Evolutionary conservation across 1,140 invertebrate genomes (phyloP), one percentile per base, ranked within the genome.

Genomic region (Drosophila erecta): DNA sequence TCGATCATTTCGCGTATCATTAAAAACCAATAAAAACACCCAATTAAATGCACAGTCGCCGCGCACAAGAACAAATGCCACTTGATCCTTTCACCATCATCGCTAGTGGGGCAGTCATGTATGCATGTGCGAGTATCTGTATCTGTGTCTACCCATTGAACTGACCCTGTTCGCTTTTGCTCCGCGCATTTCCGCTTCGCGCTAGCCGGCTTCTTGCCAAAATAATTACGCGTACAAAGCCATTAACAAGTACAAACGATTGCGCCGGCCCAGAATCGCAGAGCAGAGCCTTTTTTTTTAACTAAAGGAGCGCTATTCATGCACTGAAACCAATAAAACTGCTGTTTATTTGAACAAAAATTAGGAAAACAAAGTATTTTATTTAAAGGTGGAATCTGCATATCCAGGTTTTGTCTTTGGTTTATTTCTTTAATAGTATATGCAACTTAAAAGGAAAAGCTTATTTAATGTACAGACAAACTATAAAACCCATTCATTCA

Each of bases 1-100:
- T 89, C 84, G 84, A 89, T 89, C 84, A 89, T 89, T 89, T 89
- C 84, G 79, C 85, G 84, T 89, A 89, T 89, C 84, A 89, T 89
- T 89, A 89, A 89, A 89, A 89, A 81, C 85, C 84, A 89, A 89
- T 89, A 89, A 89, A 89, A 89, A 89, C 84, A 89, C 84, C 84
- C 84, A 89, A 89, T 89, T 89, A 89, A 89, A 89, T 89, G 81
- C 70, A 84, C 69, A 79, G 81, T 72, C 47, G 30, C 59, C 60
- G 71, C 62, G 55, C 67, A 73, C 67, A 66, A 84, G 76, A 89
- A 90, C 84, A 89, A 89, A 89, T 89, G 80, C 76, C 83, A 76
- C 77, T 69, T 84, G 84, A 89, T 87, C 84, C 84, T 90, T 89
- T 89, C 85, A 89, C 84, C 85, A 59, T 37, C 38, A 65, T 27